Evolutionary conservation across 2,888 invertebrate genomes (phyloP).

Genomic region (Tillus elongatus): DNA sequence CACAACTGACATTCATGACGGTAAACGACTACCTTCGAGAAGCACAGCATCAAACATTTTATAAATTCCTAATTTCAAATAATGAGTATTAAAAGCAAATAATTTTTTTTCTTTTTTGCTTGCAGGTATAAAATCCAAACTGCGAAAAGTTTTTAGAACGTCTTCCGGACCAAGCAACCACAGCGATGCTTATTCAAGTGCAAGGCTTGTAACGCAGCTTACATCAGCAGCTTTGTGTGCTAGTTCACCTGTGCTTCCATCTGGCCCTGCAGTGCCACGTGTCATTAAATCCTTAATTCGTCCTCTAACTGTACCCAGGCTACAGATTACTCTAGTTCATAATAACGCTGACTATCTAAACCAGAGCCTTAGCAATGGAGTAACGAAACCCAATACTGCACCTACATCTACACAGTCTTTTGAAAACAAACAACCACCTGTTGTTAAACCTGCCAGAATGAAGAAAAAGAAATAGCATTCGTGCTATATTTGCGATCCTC

Average conservation of each 20-base stretch:
- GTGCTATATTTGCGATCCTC: conserved; percentile 28
- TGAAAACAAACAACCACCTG: conserved; percentile 30
- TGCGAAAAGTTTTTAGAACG: conserved; percentile 50
- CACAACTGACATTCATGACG: too few relatives aligned
- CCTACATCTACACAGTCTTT: too few relatives aligned
- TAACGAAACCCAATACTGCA: neutral
- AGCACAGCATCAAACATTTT: too few relatives aligned
- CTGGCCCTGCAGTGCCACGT: conserved; percentile 44
- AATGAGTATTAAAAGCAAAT: neutral
- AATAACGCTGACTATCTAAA: conserved; percentile 32
- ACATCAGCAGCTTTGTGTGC: conserved; percentile 53
- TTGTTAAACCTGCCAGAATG: conserved; percentile 39
- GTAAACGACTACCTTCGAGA: too few relatives aligned
- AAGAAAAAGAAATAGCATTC: conserved; percentile 44
- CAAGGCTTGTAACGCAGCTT: conserved; percentile 48
- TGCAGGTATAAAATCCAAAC: conserved; percentile 46
- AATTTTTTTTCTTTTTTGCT: conserved; percentile 21
- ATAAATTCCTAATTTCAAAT: neutral
- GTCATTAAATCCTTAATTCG: conserved; percentile 49
- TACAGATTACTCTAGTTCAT: conserved; percentile 43
- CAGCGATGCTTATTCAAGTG: conserved; percentile 39
- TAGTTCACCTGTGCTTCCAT: conserved; percentile 50
- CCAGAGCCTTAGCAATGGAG: conserved; percentile 18
- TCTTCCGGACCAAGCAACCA: conserved; percentile 41
- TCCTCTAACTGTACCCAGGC: conserved; percentile 49